Percentiles rank a stretch among this genome's conserved stretches.
Conservation (phyloP, 2,888 invertebrate genomes). For the Agrochola macilenta region DNA sequence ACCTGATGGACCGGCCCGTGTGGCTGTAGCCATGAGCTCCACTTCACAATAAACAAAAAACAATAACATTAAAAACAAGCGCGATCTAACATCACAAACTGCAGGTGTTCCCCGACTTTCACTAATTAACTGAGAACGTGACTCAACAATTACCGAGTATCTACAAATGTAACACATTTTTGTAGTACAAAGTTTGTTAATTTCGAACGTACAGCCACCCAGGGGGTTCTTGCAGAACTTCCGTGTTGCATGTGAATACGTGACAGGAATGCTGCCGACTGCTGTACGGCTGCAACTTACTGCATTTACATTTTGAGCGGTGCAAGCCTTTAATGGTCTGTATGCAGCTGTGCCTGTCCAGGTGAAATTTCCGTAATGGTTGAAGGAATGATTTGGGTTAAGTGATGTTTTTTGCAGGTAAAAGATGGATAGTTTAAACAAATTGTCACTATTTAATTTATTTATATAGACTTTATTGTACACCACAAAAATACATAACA, state of each 20-base stretch:
- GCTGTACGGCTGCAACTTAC: constrained; percentile 52
- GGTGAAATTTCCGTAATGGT: constrained; percentile 18
- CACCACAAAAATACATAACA: no score
- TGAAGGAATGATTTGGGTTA: background rate
- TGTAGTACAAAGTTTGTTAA: constrained; percentile 62
- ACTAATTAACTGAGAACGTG: constrained; percentile 59
- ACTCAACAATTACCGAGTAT: constrained; percentile 35
- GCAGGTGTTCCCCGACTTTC: constrained; percentile 43
- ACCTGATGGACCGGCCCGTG: no score
- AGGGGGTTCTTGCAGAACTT: constrained; percentile 58
- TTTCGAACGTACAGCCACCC: constrained; percentile 48
- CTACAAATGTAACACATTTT: constrained; percentile 58
- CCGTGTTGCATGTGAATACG: constrained; percentile 59
- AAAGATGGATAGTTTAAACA: background rate
- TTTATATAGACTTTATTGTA: no score
- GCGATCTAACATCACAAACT: constrained; percentile 14
- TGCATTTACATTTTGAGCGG: constrained; percentile 57
- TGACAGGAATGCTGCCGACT: constrained; percentile 55
- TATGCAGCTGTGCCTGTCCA: constrained; percentile 5
- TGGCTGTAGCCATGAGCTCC: no score
- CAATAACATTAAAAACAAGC: constrained; percentile 8
- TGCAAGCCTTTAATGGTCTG: constrained; percentile 48
- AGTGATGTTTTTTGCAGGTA: background rate
- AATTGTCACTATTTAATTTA: background rate
- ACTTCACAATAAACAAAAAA: constrained; percentile 13